Conservation (phyloP, 2,113 vertebrate genomes). For the Epinephelus cyanopodus region DNA sequence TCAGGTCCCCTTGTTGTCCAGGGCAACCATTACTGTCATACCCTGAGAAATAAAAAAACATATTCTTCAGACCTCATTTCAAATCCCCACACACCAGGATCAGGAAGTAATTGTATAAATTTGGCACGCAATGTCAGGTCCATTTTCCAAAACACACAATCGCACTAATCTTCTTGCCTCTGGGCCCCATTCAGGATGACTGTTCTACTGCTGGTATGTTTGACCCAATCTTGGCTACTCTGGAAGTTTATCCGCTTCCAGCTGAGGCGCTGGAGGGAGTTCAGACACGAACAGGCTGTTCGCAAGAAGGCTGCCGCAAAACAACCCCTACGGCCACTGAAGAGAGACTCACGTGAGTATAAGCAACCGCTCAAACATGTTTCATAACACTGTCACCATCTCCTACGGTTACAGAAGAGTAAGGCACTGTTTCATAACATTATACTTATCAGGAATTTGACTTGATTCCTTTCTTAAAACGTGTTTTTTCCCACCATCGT, state of each 20-base stretch:
- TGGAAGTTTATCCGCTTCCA: slow-evolving; percentile 99
- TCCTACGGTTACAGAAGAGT: neutral
- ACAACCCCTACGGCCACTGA: slow-evolving; percentile 86
- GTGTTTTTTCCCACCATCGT: neutral
- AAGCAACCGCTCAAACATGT: neutral
- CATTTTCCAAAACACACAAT: slow-evolving; percentile 11
- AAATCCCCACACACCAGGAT: neutral
- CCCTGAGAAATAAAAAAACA: neutral
- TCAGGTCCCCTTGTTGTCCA: too few relatives aligned
- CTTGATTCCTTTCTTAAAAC: neutral
- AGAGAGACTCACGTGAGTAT: slow-evolving; percentile 91
- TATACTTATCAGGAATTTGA: neutral
- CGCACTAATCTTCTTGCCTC: slow-evolving; percentile 35
- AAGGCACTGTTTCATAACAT: neutral
- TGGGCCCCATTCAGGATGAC: slow-evolving; percentile 85
- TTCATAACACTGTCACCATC: neutral
- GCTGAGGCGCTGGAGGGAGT: slow-evolving; percentile 94
- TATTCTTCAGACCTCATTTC: neutral
- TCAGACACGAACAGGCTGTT: slow-evolving; percentile 90
- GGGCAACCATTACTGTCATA: neutral
- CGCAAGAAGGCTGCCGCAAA: slow-evolving; percentile 86
- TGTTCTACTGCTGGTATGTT: slow-evolving; percentile 91
- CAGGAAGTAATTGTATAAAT: neutral
- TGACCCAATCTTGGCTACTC: slow-evolving; percentile 96
- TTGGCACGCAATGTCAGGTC: neutral